Evolutionary conservation across 35 echinoderm and acorn worm genomes (phyloP).

Genomic region (Amphiura filiformis): DNA sequence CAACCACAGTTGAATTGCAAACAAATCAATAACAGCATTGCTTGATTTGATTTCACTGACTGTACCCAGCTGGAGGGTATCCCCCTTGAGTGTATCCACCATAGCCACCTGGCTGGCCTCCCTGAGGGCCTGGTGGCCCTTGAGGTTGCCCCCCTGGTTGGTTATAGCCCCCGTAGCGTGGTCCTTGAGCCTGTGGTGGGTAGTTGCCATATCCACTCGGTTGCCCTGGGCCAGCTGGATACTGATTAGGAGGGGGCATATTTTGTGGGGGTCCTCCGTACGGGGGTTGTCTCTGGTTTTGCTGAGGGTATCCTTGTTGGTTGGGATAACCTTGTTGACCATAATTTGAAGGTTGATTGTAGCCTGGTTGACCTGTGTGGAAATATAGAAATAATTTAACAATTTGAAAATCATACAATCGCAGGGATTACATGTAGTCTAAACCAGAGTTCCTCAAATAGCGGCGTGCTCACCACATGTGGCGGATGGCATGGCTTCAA

Average conservation of each 20-base stretch:
- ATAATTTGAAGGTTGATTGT: constrained; percentile 9
- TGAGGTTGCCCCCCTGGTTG: not conserved
- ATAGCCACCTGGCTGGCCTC: not conserved
- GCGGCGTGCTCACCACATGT: no score
- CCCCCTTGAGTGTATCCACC: not conserved
- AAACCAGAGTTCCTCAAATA: no score
- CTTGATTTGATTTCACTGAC: not conserved
- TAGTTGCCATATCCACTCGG: not conserved
- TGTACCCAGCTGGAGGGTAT: not conserved
- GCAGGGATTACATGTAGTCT: no score
- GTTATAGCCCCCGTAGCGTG: not conserved
- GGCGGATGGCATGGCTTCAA: no score
- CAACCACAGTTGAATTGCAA: no score
- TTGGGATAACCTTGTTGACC: not conserved
- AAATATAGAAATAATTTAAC: no score
- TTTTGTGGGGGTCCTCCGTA: not conserved
- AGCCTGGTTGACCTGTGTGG: not conserved
- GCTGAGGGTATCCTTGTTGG: not conserved
- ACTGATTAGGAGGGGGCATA: not conserved
- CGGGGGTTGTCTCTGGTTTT: not conserved
- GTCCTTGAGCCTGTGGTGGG: not conserved
- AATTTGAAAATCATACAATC: no score
- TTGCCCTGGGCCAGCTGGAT: not conserved
- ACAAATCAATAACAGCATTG: no score
- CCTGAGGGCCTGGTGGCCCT: not conserved